These are phyloP conservation scores for Pantala flavescens DNA, from an alignment of 1,140 invertebrate species.

Conservation along the genomic window DNA sequence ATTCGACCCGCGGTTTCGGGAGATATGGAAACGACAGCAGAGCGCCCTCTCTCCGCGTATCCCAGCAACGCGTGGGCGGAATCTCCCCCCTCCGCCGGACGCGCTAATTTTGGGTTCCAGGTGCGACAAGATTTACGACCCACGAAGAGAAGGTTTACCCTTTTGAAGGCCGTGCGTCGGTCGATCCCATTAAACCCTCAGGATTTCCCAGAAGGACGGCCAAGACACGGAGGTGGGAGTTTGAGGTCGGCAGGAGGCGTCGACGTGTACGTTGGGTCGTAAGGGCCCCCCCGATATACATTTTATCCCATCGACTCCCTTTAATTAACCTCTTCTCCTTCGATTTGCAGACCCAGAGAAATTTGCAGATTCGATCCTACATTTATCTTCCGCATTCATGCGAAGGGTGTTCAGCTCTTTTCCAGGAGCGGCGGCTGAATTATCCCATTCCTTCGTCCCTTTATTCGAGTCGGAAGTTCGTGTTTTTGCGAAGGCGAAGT, in stretches of 20 bases:
- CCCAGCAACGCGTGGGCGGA: not conserved
- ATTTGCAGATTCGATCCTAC: no score
- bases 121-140: not conserved
- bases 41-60: no score
- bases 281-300: not conserved
- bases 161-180: not conserved
- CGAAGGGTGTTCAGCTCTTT: no score
- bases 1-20: no score
- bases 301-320: not conserved
- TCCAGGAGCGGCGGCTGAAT: no score
- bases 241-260: not conserved
- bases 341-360: not conserved
- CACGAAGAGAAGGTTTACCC: not conserved
- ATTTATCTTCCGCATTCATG: no score
- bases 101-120: not conserved
- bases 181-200: not conserved
- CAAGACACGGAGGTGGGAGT: not conserved
- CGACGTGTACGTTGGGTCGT: not conserved
- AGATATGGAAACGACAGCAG: no score
- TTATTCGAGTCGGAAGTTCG: no score
- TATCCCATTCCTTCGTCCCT: no score
- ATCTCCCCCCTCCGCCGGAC: not conserved
- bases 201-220: not conserved
- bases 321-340: not conserved
- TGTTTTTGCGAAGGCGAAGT: no score